Evolutionary conservation across 2,797 vertebrate genomes (phyloP).

Genomic region (Ceryle rudis): DNA sequence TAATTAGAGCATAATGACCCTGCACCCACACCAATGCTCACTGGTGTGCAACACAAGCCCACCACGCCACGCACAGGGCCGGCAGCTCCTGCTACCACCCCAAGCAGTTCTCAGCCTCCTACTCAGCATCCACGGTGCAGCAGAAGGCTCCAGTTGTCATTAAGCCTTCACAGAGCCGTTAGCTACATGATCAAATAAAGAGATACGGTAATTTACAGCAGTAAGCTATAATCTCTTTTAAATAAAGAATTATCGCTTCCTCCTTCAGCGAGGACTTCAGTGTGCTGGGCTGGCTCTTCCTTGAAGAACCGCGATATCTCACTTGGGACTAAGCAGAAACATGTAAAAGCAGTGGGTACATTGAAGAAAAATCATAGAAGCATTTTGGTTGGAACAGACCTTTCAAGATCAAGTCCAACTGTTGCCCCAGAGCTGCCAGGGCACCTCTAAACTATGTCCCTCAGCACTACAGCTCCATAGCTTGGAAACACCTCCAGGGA

Average conservation of each 20-base stretch:
- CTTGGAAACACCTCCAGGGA: neutral
- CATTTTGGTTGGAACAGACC: neutral
- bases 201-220: neutral
- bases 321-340: neutral
- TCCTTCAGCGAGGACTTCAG: constrained; percentile 22
- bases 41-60: fast-evolving
- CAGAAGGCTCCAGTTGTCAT: neutral
- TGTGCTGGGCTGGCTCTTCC: neutral
- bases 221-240: constrained; percentile 32
- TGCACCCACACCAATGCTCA: neutral
- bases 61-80: fast-evolving
- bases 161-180: neutral
- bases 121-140: neutral
- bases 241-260: constrained; percentile 61
- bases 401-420: neutral
- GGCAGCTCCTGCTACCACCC: neutral
- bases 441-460: neutral
- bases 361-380: neutral
- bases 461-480: neutral
- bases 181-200: constrained; percentile 24
- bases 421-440: neutral
- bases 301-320: neutral
- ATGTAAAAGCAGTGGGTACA: fast-evolving
- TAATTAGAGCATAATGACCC: fast-evolving
- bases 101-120: neutral